A percentile compares a stretch with the other conserved stretches of the same genome.
These are phyloP conservation scores for Steinernema khuongi DNA, from an alignment of 1,140 invertebrate species.

Conservation along the genomic window DNA sequence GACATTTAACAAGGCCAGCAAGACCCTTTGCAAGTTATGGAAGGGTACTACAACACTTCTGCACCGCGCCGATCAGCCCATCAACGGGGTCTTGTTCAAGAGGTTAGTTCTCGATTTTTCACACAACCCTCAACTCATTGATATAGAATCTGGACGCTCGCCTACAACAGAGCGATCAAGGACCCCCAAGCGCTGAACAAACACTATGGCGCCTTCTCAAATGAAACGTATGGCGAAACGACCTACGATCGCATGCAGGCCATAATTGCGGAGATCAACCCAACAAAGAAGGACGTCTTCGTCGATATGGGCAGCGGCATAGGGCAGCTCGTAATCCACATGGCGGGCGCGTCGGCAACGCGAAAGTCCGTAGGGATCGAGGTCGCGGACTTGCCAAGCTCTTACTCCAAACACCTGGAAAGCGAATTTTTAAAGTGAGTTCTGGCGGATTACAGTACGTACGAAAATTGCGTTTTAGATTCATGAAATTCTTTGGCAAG, in stretches of 20 bases:
- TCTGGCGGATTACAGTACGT: background rate
- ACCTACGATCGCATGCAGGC: conserved; percentile 19
- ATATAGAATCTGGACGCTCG: background rate
- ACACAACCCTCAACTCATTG: no score
- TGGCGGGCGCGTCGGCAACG: background rate
- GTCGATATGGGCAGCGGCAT: conserved; percentile 30
- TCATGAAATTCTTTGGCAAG: conserved; percentile 55
- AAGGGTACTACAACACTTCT: no score
- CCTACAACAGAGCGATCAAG: background rate
- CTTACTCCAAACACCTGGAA: conserved; percentile 48
- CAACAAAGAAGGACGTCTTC: conserved; percentile 21
- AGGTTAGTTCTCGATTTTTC: no score
- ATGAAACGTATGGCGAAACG: conserved; percentile 30
- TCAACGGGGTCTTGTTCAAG: no score
- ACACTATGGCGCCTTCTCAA: conserved; percentile 8
- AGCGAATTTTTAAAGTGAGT: conserved; percentile 39
- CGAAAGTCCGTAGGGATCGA: conserved; percentile 47
- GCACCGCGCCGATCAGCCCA: no score
- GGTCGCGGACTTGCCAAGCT: conserved; percentile 44
- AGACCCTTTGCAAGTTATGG: no score
- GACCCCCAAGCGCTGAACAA: background rate
- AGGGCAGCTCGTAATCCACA: conserved; percentile 23
- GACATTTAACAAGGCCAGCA: no score
- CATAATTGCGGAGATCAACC: conserved; percentile 22
- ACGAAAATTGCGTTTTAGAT: conserved; percentile 38